Evolutionary conservation across 2,888 invertebrate genomes (phyloP).

Genomic region (Aricia artaxerxes): DNA sequence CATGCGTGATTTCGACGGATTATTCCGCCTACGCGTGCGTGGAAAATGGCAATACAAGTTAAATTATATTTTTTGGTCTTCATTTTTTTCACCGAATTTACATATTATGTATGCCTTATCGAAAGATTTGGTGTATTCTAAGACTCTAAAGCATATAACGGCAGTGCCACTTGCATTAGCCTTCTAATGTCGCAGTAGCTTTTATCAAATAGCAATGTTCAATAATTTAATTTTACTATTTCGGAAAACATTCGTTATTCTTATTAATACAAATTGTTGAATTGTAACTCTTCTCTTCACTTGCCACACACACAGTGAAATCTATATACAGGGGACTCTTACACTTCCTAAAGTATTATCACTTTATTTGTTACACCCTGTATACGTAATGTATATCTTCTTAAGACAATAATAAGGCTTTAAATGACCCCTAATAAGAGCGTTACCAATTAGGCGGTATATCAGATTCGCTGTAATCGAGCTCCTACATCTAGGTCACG

Average conservation of each 20-base stretch:
- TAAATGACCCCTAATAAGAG: neutral
- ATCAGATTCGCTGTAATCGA: neutral
- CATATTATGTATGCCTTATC: too few relatives aligned
- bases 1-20: neutral
- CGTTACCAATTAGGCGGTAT: neutral
- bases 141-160: too few relatives aligned
- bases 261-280: neutral
- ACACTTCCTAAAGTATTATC: too few relatives aligned
- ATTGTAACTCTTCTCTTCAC: too few relatives aligned
- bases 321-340: too few relatives aligned
- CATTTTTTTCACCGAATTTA: neutral
- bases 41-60: neutral
- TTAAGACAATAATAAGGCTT: neutral
- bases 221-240: neutral
- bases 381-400: neutral
- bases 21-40: neutral
- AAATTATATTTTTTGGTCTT: neutral
- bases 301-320: too few relatives aligned
- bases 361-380: too few relatives aligned
- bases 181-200: too few relatives aligned
- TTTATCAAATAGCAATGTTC: neutral
- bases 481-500: neutral
- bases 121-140: too few relatives aligned
- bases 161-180: too few relatives aligned
- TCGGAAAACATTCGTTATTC: neutral